Conservation (phyloP, 2,113 vertebrate species). For the Etheostoma spectabile region DNA sequence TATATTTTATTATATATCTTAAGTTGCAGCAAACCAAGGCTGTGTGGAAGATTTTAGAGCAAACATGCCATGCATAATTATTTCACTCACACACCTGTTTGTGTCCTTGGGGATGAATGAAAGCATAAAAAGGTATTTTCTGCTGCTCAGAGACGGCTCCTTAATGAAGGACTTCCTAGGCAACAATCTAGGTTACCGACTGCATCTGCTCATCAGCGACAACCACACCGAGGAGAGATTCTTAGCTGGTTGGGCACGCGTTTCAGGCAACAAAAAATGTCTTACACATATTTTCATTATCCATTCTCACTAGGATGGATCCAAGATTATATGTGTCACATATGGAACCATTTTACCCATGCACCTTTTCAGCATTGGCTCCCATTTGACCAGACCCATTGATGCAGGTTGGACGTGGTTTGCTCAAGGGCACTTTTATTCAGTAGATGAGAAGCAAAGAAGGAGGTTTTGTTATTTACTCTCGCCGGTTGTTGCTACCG, state of each 20-base stretch:
- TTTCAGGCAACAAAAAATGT: slow-evolving; percentile 38
- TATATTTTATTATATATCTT: too few species aligned
- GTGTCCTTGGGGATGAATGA: slow-evolving; percentile 60
- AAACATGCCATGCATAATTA: slow-evolving; percentile 71
- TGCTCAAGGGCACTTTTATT: slow-evolving; percentile 41
- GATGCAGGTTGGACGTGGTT: neutral
- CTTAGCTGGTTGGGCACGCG: slow-evolving; percentile 29
- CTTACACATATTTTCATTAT: slow-evolving; percentile 5
- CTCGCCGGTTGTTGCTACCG: slow-evolving; percentile 2
- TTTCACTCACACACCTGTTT: slow-evolving; percentile 73
- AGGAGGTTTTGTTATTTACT: slow-evolving; percentile 31
- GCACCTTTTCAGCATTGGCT: neutral
- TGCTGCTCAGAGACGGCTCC: slow-evolving; percentile 28
- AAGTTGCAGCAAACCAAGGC: slow-evolving; percentile 44
- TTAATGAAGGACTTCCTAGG: slow-evolving; percentile 74
- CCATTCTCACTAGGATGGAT: neutral
- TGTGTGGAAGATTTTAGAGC: slow-evolving; percentile 29
- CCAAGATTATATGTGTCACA: neutral
- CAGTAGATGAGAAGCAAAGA: slow-evolving; percentile 17
- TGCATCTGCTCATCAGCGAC: slow-evolving; percentile 52
- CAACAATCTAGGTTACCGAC: slow-evolving; percentile 65
- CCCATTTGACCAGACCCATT: slow-evolving; percentile 8
- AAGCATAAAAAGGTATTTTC: slow-evolving; percentile 51
- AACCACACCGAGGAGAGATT: slow-evolving; percentile 9
- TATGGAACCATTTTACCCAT: neutral